Evolutionary conservation across 2,113 vertebrate species (phyloP).

Genomic region (Python bivittatus): DNA sequence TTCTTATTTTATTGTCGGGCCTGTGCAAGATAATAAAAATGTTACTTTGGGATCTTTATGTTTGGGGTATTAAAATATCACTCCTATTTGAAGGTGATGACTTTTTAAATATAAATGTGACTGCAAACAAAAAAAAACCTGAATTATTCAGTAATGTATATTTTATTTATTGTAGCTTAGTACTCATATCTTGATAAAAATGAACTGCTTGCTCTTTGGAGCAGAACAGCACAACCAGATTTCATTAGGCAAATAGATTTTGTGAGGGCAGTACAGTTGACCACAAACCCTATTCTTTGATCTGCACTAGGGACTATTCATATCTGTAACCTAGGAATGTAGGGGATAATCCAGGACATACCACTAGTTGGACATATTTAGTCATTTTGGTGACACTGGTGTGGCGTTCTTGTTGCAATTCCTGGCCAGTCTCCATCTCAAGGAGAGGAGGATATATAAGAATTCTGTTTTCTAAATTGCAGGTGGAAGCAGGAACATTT

Average conservation of each 20-base stretch:
- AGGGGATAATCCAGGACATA: not conserved
- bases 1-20: constrained; percentile 80
- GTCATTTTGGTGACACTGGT: not conserved
- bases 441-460: constrained; percentile 37
- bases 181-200: constrained; percentile 85
- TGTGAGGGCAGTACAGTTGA: constrained; percentile 62
- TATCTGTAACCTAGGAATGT: constrained; percentile 34
- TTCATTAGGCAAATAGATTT: constrained; percentile 58
- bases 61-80: constrained; percentile 87
- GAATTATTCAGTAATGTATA: constrained; percentile 78
- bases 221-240: constrained; percentile 68
- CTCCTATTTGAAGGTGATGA: constrained; percentile 83
- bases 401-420: not conserved
- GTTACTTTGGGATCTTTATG: constrained; percentile 81
- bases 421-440: not conserved
- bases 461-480: not conserved
- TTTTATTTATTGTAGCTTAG: constrained; percentile 92
- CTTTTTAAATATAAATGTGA: constrained; percentile 90
- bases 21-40: constrained; percentile 87
- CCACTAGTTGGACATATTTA: not conserved
- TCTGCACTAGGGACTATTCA: constrained; percentile 57
- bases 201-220: constrained; percentile 84
- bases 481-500: constrained; percentile 44
- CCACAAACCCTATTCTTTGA: constrained; percentile 63
- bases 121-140: constrained; percentile 73